Percentiles rank a stretch among this genome's conserved stretches.
Evolutionary conservation across 2,797 vertebrate genomes (phyloP).

Genomic region (Halcyon smyrnensis): DNA sequence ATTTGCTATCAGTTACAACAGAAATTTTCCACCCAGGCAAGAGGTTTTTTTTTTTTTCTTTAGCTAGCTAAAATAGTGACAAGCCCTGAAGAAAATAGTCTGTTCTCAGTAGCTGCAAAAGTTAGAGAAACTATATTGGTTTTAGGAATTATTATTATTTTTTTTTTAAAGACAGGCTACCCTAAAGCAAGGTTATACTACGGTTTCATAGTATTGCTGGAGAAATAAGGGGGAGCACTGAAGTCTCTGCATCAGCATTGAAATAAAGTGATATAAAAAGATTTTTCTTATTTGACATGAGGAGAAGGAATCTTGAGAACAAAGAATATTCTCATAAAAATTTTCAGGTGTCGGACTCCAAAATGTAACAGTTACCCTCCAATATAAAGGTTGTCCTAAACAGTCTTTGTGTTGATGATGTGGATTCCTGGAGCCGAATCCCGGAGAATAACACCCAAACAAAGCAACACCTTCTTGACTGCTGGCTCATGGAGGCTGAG

Average conservation of each 20-base stretch:
- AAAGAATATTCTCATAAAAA: not conserved
- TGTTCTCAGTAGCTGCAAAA: not conserved
- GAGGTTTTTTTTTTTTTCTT: constrained; percentile 6
- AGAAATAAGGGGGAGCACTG: constrained; percentile 15
- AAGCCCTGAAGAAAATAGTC: constrained; percentile 53
- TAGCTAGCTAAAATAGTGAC: constrained; percentile 20
- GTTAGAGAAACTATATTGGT: not conserved
- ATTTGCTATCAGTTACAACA: constrained; percentile 77
- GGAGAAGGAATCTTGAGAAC: not conserved
- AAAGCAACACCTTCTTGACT: not conserved
- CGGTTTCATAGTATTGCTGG: constrained; percentile 12
- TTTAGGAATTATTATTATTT: not conserved
- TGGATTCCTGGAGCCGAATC: not conserved
- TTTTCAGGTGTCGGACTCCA: not conserved
- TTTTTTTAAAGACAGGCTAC: not conserved
- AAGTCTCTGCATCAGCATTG: not conserved
- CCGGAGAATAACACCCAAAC: not conserved
- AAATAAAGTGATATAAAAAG: not conserved
- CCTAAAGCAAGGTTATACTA: constrained; percentile 29
- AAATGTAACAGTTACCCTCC: not conserved
- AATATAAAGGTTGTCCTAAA: not conserved
- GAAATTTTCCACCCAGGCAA: constrained; percentile 76
- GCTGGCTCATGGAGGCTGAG: not conserved
- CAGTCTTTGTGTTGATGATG: not conserved
- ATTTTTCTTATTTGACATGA: not conserved